Base-by-base conservation (phyloP, 2,888 invertebrate genomes). In the Cantharis flavilabris region DNA sequence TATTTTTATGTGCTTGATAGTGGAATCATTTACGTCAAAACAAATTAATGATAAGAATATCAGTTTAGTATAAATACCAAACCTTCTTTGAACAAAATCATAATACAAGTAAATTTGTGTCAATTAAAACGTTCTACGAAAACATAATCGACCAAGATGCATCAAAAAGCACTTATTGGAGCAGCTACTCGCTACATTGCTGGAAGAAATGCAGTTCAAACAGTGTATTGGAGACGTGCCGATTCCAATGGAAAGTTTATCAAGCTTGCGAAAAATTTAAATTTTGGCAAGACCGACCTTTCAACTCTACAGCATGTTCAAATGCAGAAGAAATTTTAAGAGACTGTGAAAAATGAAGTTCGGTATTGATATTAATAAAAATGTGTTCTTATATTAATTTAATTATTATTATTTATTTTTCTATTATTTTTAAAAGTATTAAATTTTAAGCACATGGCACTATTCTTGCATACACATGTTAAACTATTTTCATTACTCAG, bases 151-250 rank as follows among this genome's bases (percentile, higher is more conserved):
- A 69, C 63, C 78, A 84, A 84, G 79, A 87, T 87, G 87, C 82
- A 83, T 72, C 80, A 80, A 14, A 92, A 91, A 83, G 89, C 89
- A 83, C 87, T 94, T 86, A 92, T 94, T 79, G 93, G 94, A 82
- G 91, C 92, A 81, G 92, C 94, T 63, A 93, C 93, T 18, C 91
- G 94, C 76, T 94, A 93, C 86, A 92, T 94, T 81, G 92, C 93
- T 70, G 93, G 94, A 70, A 91, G 93, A 78, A 92, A 94, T 84
- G 94, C 94, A 1, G 91, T 94, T 20, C 94, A 95, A 85, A 94
- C 94, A 0, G 93, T 94, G 0, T 95, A 95, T 84, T 95, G 95
- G 95, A 90, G 94, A 83, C 90, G 92, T 65, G 87, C 89, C 0
- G 89, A 90, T 5, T 79, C 71, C 11, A 83, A 84, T 62, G 80